Percentiles rank a stretch among this genome's conserved stretches.
Evolutionary conservation across 2,113 vertebrate species (phyloP).

Genomic region (Gadus macrocephalus): DNA sequence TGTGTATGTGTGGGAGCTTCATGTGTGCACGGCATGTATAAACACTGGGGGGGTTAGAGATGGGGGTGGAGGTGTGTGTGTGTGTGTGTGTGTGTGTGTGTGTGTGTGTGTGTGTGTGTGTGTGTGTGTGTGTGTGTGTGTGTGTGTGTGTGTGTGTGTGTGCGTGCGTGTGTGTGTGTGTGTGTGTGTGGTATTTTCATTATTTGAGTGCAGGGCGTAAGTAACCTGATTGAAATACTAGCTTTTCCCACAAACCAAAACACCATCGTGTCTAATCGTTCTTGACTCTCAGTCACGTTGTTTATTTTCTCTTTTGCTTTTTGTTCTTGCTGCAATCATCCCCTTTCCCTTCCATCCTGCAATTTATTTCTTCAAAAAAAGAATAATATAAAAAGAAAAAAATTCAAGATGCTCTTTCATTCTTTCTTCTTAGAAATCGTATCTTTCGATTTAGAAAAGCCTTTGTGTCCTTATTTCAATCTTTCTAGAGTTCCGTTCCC

Average conservation of each 20-base stretch:
- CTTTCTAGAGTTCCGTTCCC: not conserved
- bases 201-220: too few species aligned
- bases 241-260: too few species aligned
- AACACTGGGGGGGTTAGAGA: too few species aligned
- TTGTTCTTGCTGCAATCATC: too few species aligned
- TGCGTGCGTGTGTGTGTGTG: constrained; percentile 7
- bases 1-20: not conserved
- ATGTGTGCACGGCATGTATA: too few species aligned
- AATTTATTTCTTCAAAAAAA: too few species aligned
- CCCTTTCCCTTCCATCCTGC: too few species aligned
- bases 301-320: too few species aligned
- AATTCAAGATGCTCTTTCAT: not conserved
- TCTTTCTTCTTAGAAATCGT: not conserved
- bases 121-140: constrained; percentile 5
- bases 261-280: too few species aligned
- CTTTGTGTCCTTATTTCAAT: not conserved
- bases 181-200: not conserved
- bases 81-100: constrained; percentile 6
- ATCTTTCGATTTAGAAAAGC: not conserved
- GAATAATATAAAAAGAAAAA: not conserved
- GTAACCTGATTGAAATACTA: too few species aligned
- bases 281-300: too few species aligned
- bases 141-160: constrained; percentile 12
- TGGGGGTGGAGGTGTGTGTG: not conserved
- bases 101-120: constrained; percentile 8